These are phyloP conservation scores for Poeciliopsis occidentalis DNA, from an alignment of 2,113 vertebrate species.

Conservation along the genomic window DNA sequence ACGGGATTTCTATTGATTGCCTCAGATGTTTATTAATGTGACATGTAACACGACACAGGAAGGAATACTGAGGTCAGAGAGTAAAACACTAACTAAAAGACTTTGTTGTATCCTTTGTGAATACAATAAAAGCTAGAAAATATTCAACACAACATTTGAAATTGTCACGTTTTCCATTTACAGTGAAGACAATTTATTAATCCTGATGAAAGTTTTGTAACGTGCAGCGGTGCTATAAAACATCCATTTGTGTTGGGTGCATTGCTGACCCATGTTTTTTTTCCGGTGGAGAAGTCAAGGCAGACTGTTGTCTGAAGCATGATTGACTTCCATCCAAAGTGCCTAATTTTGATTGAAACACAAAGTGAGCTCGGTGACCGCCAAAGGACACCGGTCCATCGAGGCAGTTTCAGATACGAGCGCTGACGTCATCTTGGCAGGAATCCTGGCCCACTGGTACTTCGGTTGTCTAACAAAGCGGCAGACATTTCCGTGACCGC, in stretches of 20 bases:
- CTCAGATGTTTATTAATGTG: no score
- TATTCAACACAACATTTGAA: no score
- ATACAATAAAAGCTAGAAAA: no score
- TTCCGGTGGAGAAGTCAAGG: slow-evolving; percentile 42
- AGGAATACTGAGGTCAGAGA: no score
- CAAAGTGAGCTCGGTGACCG: slow-evolving; percentile 61
- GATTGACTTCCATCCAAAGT: slow-evolving; percentile 37
- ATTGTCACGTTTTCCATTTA: no score
- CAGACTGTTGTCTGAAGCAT: slow-evolving; percentile 31
- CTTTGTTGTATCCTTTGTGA: no score
- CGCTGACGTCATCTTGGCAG: slow-evolving; percentile 66
- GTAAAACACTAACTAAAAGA: no score
- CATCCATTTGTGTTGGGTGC: neutral
- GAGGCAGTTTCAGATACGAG: slow-evolving; percentile 41
- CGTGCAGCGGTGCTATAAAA: neutral
- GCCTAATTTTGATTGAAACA: slow-evolving; percentile 62
- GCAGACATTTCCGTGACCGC: slow-evolving; percentile 35
- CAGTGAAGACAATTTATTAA: neutral
- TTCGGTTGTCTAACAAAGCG: slow-evolving; percentile 39
- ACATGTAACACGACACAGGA: no score
- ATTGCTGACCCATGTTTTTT: neutral
- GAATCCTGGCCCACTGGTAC: slow-evolving; percentile 41
- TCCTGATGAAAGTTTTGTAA: neutral
- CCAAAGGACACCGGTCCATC: slow-evolving; percentile 52
- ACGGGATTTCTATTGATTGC: no score